Base-by-base conservation (phyloP, 2,113 vertebrate species). In the Semnornis frantzii region DNA sequence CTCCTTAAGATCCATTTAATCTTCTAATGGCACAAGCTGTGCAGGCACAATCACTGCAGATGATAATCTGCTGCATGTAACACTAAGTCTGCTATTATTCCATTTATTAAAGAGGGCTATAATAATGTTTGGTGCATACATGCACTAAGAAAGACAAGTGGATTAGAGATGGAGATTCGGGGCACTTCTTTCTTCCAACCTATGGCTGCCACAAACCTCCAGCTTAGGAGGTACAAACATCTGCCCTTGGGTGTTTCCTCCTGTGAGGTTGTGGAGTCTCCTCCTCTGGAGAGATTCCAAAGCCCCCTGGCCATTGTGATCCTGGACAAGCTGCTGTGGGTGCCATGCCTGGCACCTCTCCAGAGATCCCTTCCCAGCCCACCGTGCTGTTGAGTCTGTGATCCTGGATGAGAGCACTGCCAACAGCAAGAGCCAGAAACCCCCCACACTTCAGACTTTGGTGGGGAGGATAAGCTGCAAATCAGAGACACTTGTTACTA, bases 61-160 rank as follows among this genome's bases (percentile, higher is more conserved):
- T 95, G 89, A 87, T 92, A 87, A 94, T 91, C 94, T 93, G 87
- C 87, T 70, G 16, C 21, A 73, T 24, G 87, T 63, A 74, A 86
- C 87, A 79, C 82, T 95, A 92, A 94, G 72, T 80, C 94, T 95
- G 3, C 90, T 90, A 86, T 94, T 96, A 94, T 92, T 96, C 84
- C 92, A 93, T 93, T 94, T 89, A 92, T 92, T 89, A 74, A 75
- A 86, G 92, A 84, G 75, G 55, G 77, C 68, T 74, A 21, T 42
- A 89, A 82, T 86, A 70, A 85, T 44, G 76, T 79, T 93, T 73
- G 70, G 75, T 65, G 89, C 78, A 87, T 9, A 82, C 78, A 39
- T 33, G 57, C 76, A 52, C 66, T 88, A 69, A 81, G 24, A 96
- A 76, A 92, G 78, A 89, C 89, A 94, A 95, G 95, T 87, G 84